Evolutionary conservation across 2,797 vertebrate genomes (phyloP).

Genomic region (Paedocypris micromegethes): DNA sequence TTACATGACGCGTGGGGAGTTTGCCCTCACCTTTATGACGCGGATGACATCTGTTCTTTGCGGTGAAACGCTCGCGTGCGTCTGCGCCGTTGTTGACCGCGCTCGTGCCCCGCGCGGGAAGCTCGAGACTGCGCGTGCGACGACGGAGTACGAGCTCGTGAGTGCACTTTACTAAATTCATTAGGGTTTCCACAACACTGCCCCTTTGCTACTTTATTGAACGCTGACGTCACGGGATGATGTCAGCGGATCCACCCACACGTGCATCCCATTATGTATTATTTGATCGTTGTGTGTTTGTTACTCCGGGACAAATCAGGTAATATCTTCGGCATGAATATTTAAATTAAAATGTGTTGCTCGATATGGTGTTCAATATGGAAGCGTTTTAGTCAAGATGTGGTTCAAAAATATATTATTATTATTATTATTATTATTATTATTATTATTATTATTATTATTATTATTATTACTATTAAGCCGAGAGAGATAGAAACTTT

Average conservation of each 20-base stretch:
- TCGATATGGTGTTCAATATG: too few relatives aligned
- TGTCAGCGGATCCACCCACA: not conserved
- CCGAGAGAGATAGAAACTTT: too few relatives aligned
- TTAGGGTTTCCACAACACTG: not conserved
- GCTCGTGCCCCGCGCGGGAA: constrained; percentile 1
- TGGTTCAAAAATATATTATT: too few relatives aligned
- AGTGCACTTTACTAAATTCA: constrained; percentile 1
- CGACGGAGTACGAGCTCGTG: constrained; percentile 17
- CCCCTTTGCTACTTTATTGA: not conserved
- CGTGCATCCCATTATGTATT: not conserved
- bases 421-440: too few relatives aligned
- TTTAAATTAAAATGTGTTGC: too few relatives aligned
- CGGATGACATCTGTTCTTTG: constrained; percentile 36
- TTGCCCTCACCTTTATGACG: constrained; percentile 28
- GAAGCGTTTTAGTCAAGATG: too few relatives aligned
- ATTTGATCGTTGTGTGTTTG: not conserved
- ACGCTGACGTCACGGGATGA: not conserved
- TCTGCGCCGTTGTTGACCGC: not conserved
- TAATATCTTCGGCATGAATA: too few relatives aligned
- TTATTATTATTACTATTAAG: too few relatives aligned
- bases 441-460: too few relatives aligned
- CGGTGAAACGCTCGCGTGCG: constrained; percentile 9
- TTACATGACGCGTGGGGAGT: not conserved
- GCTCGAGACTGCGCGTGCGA: not conserved
- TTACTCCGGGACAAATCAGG: not conserved